Conservation (phyloP, 2,113 vertebrate species). For the Odobenus rosmarus region DNA sequence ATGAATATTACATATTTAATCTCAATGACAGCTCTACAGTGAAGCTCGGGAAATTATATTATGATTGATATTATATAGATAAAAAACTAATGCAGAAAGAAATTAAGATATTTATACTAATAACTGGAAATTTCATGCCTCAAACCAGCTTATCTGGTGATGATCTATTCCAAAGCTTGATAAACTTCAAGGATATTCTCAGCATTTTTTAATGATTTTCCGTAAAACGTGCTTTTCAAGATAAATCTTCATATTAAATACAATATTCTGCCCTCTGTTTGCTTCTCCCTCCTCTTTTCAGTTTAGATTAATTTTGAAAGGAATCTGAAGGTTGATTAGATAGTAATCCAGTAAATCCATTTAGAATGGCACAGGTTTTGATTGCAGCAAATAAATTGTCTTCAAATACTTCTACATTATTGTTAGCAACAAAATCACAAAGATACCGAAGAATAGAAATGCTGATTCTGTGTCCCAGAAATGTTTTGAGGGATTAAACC, state of each 20-base stretch:
- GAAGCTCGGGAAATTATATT: not conserved
- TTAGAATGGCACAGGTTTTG: not conserved
- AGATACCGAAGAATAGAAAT: not conserved
- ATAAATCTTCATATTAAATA: not conserved
- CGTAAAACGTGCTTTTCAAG: not conserved
- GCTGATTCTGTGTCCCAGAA: not conserved
- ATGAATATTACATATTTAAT: not conserved
- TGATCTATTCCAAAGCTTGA: not conserved
- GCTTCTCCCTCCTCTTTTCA: not conserved
- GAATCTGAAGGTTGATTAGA: not conserved
- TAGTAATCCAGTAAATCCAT: not conserved
- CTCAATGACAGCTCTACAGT: not conserved
- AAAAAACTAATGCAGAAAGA: not conserved
- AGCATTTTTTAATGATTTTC: not conserved
- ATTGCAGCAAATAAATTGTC: not conserved
- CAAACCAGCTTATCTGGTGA: not conserved
- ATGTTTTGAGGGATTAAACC: not conserved
- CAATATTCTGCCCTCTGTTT: not conserved
- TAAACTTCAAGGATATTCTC: not conserved
- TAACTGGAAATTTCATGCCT: not conserved
- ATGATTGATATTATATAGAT: not conserved
- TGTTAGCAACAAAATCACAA: not conserved
- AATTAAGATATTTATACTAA: not conserved
- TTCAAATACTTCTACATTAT: not conserved
- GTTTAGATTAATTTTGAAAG: conserved; percentile 23